These are phyloP conservation scores for Python bivittatus DNA, from an alignment of 2,113 vertebrate genomes.

Conservation along the genomic window DNA sequence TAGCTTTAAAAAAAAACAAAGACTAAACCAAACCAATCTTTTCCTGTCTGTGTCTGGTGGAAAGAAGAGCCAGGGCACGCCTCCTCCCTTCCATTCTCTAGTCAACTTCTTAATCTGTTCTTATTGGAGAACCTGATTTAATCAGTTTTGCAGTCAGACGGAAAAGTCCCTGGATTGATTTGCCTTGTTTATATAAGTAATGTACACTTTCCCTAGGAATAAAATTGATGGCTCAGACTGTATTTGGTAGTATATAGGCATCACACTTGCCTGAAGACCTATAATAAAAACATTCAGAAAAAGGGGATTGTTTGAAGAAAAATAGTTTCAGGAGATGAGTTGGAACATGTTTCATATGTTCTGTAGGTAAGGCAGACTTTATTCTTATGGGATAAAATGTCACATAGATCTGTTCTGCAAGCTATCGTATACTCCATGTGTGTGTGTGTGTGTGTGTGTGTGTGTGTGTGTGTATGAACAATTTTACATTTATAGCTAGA, in stretches of 20 bases:
- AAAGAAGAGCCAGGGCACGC: neutral
- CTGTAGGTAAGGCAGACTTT: neutral
- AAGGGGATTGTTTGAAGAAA: neutral
- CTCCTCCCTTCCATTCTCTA: neutral
- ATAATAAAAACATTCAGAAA: neutral
- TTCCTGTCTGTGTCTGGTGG: neutral
- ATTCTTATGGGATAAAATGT: neutral
- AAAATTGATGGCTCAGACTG: neutral
- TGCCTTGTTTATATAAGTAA: neutral
- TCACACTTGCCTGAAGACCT: neutral
- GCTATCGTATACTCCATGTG: neutral
- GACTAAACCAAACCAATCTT: neutral
- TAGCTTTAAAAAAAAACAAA: neutral
- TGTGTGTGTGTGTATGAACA: neutral
- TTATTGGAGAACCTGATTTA: neutral
- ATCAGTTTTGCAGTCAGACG: neutral
- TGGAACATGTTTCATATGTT: neutral
- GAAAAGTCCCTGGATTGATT: neutral
- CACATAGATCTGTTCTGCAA: neutral
- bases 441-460: neutral
- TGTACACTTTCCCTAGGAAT: neutral
- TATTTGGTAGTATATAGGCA: neutral
- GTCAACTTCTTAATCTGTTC: neutral
- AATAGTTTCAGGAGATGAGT: neutral
- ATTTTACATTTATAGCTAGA: neutral